phyloP scores from a whole-genome alignment of 2,797 vertebrate genomes.

The Falco naumanni region DNA sequence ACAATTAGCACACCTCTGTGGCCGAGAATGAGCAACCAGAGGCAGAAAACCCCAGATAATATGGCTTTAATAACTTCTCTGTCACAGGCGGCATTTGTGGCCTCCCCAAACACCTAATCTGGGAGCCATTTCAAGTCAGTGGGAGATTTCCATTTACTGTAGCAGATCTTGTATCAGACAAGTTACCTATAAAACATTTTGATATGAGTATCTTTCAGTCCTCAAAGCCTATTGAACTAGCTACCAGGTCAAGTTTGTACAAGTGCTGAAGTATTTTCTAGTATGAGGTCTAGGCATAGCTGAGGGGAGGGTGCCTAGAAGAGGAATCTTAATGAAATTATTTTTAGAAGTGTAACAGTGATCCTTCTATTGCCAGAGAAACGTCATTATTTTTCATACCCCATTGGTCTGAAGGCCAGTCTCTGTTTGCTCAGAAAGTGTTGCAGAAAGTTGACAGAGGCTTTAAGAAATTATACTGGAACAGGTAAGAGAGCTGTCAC shows the following conservation, averaged over 20 bases:
- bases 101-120: not conserved
- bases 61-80: not conserved
- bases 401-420: not conserved
- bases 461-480: not conserved
- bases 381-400: not conserved
- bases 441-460: not conserved
- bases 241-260: not conserved
- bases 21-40: not conserved
- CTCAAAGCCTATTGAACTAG: not conserved
- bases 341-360: not conserved
- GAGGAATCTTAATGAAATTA: not conserved
- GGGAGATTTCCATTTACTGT: not conserved
- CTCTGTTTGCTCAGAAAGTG: not conserved
- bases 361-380: not conserved
- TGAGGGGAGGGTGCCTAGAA: not conserved
- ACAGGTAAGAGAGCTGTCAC: not conserved
- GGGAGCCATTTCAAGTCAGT: not conserved
- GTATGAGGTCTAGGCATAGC: not conserved
- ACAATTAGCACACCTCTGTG: not conserved
- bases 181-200: not conserved
- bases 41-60: not conserved
- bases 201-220: not conserved
- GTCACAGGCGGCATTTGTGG: not conserved
- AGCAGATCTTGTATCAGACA: not conserved
- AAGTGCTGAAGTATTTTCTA: not conserved